phyloP scores from a whole-genome alignment of 2,888 invertebrate genomes.

The Orthosia gothica region DNA sequence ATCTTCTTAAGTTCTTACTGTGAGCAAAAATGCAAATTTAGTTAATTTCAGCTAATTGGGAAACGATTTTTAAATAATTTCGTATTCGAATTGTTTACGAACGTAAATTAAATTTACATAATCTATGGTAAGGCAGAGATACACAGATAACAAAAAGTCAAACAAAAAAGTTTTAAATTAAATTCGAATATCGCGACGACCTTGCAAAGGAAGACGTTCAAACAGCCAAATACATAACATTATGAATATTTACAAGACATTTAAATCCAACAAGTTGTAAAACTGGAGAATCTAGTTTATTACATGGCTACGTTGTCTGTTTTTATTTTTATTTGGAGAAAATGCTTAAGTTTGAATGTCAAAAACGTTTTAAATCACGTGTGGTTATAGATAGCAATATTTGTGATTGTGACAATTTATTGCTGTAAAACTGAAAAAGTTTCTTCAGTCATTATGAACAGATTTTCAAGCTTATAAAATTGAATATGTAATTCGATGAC shows the following conservation, averaged over 20 bases:
- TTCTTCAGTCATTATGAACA: not conserved
- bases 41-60: constrained; percentile 17
- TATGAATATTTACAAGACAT: constrained; percentile 50
- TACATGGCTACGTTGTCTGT: constrained; percentile 3
- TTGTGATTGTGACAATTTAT: not conserved
- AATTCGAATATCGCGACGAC: constrained; percentile 41
- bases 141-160: constrained; percentile 24
- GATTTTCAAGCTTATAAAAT: constrained; percentile 16
- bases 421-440: not conserved
- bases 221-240: constrained; percentile 26
- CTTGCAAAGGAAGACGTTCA: constrained; percentile 51
- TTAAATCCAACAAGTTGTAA: constrained; percentile 25
- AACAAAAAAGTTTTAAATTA: constrained; percentile 25
- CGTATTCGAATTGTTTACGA: not conserved
- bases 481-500: constrained; percentile 1
- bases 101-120: constrained; percentile 29
- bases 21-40: constrained; percentile 22
- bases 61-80: constrained; percentile 11
- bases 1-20: not conserved
- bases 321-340: constrained; percentile 16
- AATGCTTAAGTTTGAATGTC: constrained; percentile 20
- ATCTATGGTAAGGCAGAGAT: constrained; percentile 20
- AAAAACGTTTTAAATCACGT: constrained; percentile 12
- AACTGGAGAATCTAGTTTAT: constrained; percentile 53
- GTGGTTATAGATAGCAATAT: not conserved